Evolutionary conservation across 2,797 vertebrate species (phyloP).

Genomic region (Acanthis flammea): DNA sequence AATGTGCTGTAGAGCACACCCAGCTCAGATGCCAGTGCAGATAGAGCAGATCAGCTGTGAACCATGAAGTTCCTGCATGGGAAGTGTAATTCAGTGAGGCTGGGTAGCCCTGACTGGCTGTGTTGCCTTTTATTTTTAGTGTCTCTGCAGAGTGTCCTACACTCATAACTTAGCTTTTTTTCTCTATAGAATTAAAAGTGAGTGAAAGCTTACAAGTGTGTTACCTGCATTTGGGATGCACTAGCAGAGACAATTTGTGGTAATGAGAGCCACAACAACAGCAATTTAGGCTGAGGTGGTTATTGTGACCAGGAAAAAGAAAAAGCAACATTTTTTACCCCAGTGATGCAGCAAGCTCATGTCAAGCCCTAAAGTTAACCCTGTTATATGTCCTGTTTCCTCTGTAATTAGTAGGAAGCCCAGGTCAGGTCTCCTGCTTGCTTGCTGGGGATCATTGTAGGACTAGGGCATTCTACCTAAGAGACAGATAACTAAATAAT

Average conservation of each 20-base stretch:
- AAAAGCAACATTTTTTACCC: background rate
- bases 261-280: background rate
- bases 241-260: background rate
- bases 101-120: background rate
- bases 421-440: background rate
- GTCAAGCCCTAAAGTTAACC: background rate
- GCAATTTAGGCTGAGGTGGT: background rate
- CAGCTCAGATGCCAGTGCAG: background rate
- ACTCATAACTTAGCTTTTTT: background rate
- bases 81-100: background rate
- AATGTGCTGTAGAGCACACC: accelerated
- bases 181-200: background rate
- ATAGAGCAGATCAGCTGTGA: background rate
- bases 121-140: background rate
- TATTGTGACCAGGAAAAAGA: background rate
- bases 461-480: background rate
- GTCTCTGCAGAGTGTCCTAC: background rate
- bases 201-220: background rate
- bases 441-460: background rate
- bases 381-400: background rate
- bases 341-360: background rate
- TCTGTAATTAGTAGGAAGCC: background rate
- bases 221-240: background rate
- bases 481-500: background rate
- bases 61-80: background rate